These are phyloP conservation scores for Sinocyclocheilus grahami DNA, from an alignment of 2,113 vertebrate species.

Conservation along the genomic window DNA sequence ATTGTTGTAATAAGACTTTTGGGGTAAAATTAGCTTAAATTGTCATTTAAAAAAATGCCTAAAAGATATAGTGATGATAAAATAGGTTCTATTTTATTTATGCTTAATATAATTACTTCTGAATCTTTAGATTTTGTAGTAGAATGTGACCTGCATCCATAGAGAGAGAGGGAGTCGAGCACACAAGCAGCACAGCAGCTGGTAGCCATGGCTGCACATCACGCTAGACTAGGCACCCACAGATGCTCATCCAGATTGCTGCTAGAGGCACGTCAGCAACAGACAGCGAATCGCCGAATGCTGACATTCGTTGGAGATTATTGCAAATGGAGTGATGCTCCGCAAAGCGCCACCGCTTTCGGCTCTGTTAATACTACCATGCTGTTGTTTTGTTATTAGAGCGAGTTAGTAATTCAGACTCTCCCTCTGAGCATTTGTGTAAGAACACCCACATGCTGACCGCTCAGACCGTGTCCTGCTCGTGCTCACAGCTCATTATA, in stretches of 20 bases:
- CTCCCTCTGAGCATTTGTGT: constrained; percentile 41
- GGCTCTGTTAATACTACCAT: constrained; percentile 60
- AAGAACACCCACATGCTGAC: constrained; percentile 48
- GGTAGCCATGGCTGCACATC: constrained; percentile 60
- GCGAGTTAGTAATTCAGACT: constrained; percentile 49
- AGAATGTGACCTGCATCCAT: constrained; percentile 35
- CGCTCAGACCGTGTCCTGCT: constrained; percentile 13
- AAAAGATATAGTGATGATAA: neutral
- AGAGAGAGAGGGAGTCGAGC: neutral
- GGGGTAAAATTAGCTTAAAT: neutral
- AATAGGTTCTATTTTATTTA: neutral
- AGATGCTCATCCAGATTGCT: constrained; percentile 64
- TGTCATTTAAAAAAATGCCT: neutral
- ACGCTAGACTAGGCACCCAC: constrained; percentile 60
- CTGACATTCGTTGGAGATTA: constrained; percentile 63
- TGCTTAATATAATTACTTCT: neutral
- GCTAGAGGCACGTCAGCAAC: constrained; percentile 57
- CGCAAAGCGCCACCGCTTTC: constrained; percentile 52
- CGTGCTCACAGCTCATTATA: neutral
- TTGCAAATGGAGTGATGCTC: constrained; percentile 54
- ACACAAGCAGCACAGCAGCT: constrained; percentile 59
- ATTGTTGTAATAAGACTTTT: neutral
- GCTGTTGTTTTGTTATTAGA: constrained; percentile 58
- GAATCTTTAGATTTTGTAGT: constrained; percentile 4
- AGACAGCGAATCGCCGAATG: constrained; percentile 56